phyloP scores from a whole-genome alignment of 2,888 invertebrate species.

The Chymomyza caudatula region DNA sequence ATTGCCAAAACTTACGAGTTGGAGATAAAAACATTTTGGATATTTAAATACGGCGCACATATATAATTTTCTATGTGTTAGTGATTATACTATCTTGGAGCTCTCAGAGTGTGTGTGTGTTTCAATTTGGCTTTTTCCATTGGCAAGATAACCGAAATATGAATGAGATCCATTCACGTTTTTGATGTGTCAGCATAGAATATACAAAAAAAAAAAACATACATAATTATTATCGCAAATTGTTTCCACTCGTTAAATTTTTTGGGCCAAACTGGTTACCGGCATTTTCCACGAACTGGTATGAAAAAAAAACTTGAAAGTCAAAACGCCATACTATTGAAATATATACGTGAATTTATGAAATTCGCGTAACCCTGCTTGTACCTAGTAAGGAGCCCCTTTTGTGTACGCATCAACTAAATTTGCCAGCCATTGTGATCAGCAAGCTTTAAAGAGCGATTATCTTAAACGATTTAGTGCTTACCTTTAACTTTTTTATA shows the following conservation, averaged over 20 bases:
- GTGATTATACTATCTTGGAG: constrained; percentile 8
- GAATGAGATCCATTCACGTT: constrained; percentile 62
- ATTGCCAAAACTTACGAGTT: background rate
- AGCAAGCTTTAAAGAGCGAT: background rate
- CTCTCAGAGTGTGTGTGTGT: constrained; percentile 4
- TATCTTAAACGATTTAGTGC: background rate
- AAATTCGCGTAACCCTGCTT: constrained; percentile 12
- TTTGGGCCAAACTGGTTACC: constrained; percentile 36
- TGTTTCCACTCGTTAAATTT: constrained; percentile 13
- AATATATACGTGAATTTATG: constrained; percentile 34
- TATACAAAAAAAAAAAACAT: constrained; percentile 9
- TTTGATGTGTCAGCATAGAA: constrained; percentile 22
- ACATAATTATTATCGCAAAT: background rate
- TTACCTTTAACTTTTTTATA: background rate
- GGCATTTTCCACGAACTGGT: constrained; percentile 11
- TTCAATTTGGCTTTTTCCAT: constrained; percentile 62
- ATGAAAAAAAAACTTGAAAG: too few relatives aligned
- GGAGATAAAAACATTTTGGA: background rate
- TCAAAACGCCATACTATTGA: constrained; percentile 14
- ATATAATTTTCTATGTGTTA: constrained; percentile 5
- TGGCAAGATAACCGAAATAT: constrained; percentile 48
- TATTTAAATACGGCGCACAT: background rate
- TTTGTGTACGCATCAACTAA: background rate
- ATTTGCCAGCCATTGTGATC: background rate
- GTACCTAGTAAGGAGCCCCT: too few relatives aligned